Percentiles rank a stretch among this genome's conserved stretches.
Conservation (phyloP, 2,888 invertebrate genomes). For the Epinotia demarniana region DNA sequence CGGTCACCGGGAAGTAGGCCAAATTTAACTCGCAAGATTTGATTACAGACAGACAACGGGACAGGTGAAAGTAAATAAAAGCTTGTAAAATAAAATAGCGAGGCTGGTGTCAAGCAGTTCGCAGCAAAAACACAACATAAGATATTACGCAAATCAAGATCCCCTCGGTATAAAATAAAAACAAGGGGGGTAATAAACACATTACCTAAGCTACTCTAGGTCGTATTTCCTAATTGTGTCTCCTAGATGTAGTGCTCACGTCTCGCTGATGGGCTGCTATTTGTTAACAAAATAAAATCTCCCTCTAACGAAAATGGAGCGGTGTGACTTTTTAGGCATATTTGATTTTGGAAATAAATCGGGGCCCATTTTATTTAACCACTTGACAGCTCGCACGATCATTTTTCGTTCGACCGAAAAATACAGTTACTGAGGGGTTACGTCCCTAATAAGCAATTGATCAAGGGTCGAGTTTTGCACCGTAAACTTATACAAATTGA, state of each 20-base stretch:
- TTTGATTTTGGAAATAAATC: constrained; percentile 28
- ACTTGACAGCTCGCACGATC: constrained; percentile 15
- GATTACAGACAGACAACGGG: too few species aligned
- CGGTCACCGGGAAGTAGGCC: too few species aligned
- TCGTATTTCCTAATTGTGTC: constrained; percentile 27
- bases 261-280: constrained; percentile 29
- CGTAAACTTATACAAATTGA: constrained; percentile 1
- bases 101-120: not conserved
- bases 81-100: too few species aligned
- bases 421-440: constrained; percentile 6
- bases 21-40: too few species aligned
- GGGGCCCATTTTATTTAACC: constrained; percentile 15
- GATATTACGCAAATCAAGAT: not conserved
- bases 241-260: constrained; percentile 18
- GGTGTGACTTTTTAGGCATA: constrained; percentile 24
- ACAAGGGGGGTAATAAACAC: not conserved
- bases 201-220: not conserved
- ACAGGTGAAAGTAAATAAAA: too few species aligned
- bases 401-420: not conserved
- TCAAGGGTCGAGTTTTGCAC: not conserved
- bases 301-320: constrained; percentile 23
- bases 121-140: not conserved
- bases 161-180: not conserved
- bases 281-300: constrained; percentile 32
- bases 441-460: not conserved